Base-by-base conservation (phyloP, 2,888 invertebrate species). In the Petrolisthes cinctipes region DNA sequence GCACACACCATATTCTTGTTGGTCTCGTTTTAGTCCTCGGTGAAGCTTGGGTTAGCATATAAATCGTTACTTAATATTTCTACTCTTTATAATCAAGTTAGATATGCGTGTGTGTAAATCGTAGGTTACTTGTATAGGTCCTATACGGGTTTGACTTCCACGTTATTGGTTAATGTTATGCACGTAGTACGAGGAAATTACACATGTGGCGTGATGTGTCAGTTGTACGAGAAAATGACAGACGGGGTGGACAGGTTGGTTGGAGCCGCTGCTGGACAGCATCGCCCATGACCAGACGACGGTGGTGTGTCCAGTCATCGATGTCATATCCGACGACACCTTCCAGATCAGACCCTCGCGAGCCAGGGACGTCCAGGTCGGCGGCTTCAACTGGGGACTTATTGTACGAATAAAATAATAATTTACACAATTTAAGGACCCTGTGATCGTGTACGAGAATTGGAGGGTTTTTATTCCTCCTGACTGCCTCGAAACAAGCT, bases 261-360 rank as follows among this genome's bases (percentile, higher is more conserved):
- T 94, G 90, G 94, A 94, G 91, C 94, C 94, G 0, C 92, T 94
- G 61, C 92, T 94, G 82, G 93, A 92, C 76, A 91, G 93, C 23
- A 93, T 94, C 83, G 92, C 92, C n/a, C 89, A 91, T n/a, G 92
- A 93, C 90, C 85, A 91, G 11, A 92, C 92, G 5, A 92, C 92
- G 5, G 94, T 94, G 1, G 94, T 94, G 20, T 94, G 94, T 86
- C 94, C 94, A 0, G 94, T 94, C 57, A 94, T 94, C 88, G 94
- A 94, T 91, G 93, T 98, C 81, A 97, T 98, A 92, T 97, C 97
- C 92, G 98, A 98, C 93, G 96, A 96, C 91, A 97, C 98, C 4
- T 94, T 99, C 91, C 97, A 97, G 93, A 98, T 97, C 93, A 97
- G 97, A 93, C 97, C 92, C 88, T 89, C 91, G 68, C 90, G 91